phyloP scores from a whole-genome alignment of 2,888 invertebrate species.

The Zootermopsis nevadensis region DNA sequence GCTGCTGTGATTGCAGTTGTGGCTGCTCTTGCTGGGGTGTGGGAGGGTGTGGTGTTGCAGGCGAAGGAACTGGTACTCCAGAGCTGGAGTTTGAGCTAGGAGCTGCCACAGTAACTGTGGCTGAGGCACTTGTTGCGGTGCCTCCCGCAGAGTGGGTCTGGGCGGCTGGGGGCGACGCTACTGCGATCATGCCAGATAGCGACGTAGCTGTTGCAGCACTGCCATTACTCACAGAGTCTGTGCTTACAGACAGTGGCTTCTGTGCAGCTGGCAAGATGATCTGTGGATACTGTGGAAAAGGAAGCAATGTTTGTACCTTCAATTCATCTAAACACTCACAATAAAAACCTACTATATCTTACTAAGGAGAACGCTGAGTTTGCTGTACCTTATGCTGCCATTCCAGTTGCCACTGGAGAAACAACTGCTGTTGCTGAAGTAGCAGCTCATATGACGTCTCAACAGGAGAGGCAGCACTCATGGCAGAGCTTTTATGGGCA shows the following conservation, averaged over 20 bases:
- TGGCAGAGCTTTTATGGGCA: conserved; percentile 77
- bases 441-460: conserved; percentile 93
- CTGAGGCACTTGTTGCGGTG: conserved; percentile 28
- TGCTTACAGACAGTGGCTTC: conserved; percentile 63
- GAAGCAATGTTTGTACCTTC: not conserved
- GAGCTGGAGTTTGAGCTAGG: conserved; percentile 35
- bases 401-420: conserved; percentile 88
- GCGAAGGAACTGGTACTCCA: conserved; percentile 6
- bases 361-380: not conserved
- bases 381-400: conserved; percentile 75
- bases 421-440: conserved; percentile 92
- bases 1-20: conserved; percentile 61
- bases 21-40: conserved; percentile 31
- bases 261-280: conserved; percentile 82
- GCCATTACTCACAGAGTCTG: conserved; percentile 54
- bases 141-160: conserved; percentile 30
- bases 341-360: not conserved
- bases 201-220: conserved; percentile 19
- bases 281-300: conserved; percentile 72
- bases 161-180: conserved; percentile 47
- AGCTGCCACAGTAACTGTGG: conserved; percentile 24
- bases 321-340: not conserved
- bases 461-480: conserved; percentile 61
- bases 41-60: conserved; percentile 16
- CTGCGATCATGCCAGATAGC: conserved; percentile 51